Evolutionary conservation across 2,113 vertebrate genomes (phyloP).

Genomic region (Lasiurus cinereus): DNA sequence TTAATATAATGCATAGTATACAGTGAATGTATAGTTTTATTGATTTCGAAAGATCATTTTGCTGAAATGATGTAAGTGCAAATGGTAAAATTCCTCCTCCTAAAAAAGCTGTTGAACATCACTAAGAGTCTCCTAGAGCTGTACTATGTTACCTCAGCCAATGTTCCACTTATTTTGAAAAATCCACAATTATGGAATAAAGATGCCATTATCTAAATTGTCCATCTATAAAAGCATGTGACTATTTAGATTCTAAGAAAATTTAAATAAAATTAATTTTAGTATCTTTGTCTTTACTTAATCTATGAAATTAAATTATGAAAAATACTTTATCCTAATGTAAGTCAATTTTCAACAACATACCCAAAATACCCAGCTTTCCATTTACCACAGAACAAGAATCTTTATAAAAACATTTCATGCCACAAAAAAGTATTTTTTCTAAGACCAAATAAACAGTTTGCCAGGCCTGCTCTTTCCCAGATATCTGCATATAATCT

Average conservation of each 20-base stretch:
- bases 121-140: not conserved
- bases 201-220: not conserved
- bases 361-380: not conserved
- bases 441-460: not conserved
- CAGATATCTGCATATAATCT: not conserved
- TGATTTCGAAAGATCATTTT: not conserved
- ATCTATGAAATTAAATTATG: not conserved
- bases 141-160: not conserved
- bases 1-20: not conserved
- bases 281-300: not conserved
- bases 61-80: not conserved
- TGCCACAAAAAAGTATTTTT: not conserved
- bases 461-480: not conserved
- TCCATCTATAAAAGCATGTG: slow-evolving; percentile 20
- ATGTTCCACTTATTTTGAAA: not conserved
- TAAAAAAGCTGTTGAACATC: not conserved
- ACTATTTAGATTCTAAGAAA: slow-evolving; percentile 17
- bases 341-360: not conserved
- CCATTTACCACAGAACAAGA: slow-evolving; percentile 3
- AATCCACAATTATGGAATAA: slow-evolving; percentile 31
- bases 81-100: not conserved
- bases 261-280: slow-evolving; percentile 1
- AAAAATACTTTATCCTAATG: slow-evolving; percentile 18
- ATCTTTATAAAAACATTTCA: slow-evolving; percentile 11
- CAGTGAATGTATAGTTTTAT: not conserved